Base-by-base conservation (phyloP, 2,113 vertebrate genomes). In the Ailurus styani region DNA sequence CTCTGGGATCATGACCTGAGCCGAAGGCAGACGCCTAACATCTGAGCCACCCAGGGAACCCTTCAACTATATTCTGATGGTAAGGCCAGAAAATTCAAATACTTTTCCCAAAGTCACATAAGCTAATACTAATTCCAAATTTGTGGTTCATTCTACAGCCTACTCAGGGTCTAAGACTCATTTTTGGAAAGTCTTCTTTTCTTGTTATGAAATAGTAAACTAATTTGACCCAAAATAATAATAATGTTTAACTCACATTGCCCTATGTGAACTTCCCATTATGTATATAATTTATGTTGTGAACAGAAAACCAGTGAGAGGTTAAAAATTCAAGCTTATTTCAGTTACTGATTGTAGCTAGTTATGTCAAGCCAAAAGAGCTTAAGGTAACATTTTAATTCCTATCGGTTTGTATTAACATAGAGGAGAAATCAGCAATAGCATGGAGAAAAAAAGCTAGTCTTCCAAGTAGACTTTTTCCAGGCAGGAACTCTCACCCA, bases 241-340 rank as follows among this genome's bases (percentile, higher is more conserved):
- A 83, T 75, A 11, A 34, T 50, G 29, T 81, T 84, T 93, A 91
- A 40, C 8, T 91, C 52, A 64, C 6, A 31, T 72, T 52, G 14
- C 34, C 37, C 15, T 93, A 7, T 87, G 70, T 29, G 23, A 93
- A 40, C 31, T 83, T 87, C 55, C 29, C 47, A 87, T 17, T 55
- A 55, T 87, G 68, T 37, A 47, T 95, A 73, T 72, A 25, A 45
- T 72, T n/a, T n/a, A 79, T 64, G 55, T 12, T 90, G 62, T 57
- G 40, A 93, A 25, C 29, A 87, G 34, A 50, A 95, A 88, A 47
- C 23, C 66, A 90, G 34, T 57, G 73, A 93, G 70, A 89, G 37
- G 27, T 83, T 83, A 78, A 90, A 90, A 93, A 27, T 73, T 29
- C 23, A 95, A 95, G 45, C 37, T 93, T 90, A 84, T 77, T 94